These are phyloP conservation scores for Fragum sueziense DNA, from an alignment of 2,888 invertebrate genomes.

Conservation along the genomic window DNA sequence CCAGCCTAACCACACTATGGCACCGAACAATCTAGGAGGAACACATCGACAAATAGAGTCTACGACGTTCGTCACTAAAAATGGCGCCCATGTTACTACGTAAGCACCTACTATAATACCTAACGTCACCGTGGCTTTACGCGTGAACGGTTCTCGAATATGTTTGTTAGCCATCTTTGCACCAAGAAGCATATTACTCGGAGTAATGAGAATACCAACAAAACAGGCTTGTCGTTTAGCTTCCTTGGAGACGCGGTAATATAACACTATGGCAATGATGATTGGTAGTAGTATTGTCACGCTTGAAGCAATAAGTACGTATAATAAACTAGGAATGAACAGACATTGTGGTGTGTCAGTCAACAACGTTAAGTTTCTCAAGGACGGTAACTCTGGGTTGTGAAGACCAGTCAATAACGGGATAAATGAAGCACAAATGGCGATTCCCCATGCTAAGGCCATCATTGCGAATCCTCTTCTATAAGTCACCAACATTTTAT, in stretches of 20 bases:
- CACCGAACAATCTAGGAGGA: constrained; percentile 66
- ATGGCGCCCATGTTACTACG: constrained; percentile 76
- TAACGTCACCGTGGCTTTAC: constrained; percentile 74
- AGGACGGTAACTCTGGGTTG: constrained; percentile 65
- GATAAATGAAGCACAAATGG: constrained; percentile 73
- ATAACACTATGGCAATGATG: constrained; percentile 70
- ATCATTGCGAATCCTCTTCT: constrained; percentile 65
- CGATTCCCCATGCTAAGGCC: constrained; percentile 67
- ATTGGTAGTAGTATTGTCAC: constrained; percentile 76
- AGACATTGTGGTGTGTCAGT: constrained; percentile 69
- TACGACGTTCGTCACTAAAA: constrained; percentile 68
- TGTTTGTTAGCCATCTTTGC: constrained; percentile 68
- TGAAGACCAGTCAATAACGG: constrained; percentile 75
- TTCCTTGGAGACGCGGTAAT: constrained; percentile 75
- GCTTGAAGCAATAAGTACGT: constrained; percentile 68
- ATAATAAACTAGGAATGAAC: constrained; percentile 71
- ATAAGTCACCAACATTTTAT: constrained; percentile 71
- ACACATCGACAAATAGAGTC: constrained; percentile 71
- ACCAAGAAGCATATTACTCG: constrained; percentile 72
- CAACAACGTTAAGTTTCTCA: constrained; percentile 71
- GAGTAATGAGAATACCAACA: constrained; percentile 69
- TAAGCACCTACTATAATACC: constrained; percentile 76
- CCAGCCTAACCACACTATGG: constrained; percentile 75
- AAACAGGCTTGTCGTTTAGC: constrained; percentile 74
- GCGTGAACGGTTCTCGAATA: constrained; percentile 74